Percentiles rank a stretch among this genome's conserved stretches.
Conservation (phyloP, 2,797 vertebrate genomes). For the Aulostomus chinensis region DNA sequence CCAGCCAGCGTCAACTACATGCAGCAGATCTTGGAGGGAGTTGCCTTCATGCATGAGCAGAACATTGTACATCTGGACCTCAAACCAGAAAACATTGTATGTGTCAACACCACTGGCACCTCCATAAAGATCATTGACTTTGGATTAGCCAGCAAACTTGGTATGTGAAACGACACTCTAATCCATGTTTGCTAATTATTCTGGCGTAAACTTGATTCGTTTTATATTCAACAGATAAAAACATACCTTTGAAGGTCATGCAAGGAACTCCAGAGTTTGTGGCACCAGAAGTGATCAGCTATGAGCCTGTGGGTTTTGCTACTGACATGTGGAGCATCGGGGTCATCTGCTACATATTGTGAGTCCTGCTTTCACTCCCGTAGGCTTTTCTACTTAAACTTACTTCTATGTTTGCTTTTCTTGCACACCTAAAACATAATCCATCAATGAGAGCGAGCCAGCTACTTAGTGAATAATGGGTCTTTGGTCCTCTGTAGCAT, state of each 20-base stretch:
- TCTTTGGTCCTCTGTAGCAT: too few relatives aligned
- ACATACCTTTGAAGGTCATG: constrained; percentile 81
- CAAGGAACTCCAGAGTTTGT: constrained; percentile 91
- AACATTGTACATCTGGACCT: constrained; percentile 86
- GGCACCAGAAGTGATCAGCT: constrained; percentile 90
- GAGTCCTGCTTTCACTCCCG: constrained; percentile 50
- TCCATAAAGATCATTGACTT: constrained; percentile 90
- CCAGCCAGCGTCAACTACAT: constrained; percentile 82
- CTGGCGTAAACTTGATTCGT: not conserved
- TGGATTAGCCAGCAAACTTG: constrained; percentile 82
- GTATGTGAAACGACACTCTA: constrained; percentile 56
- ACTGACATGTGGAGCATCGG: constrained; percentile 92
- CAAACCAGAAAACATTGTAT: constrained; percentile 91
- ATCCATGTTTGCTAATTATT: not conserved
- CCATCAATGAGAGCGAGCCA: too few relatives aligned
- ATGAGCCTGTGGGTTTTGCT: constrained; percentile 78
- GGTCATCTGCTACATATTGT: constrained; percentile 92
- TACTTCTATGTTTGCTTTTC: too few relatives aligned
- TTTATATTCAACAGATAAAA: constrained; percentile 65
- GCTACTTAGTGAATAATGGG: too few relatives aligned
- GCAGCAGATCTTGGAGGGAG: constrained; percentile 86
- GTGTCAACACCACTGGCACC: constrained; percentile 79
- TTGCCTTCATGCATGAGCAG: constrained; percentile 85
- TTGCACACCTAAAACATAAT: too few relatives aligned
- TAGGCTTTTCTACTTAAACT: too few relatives aligned